A percentile compares a stretch with the other conserved stretches of the same genome.
These are phyloP conservation scores for Prorops nasuta DNA, from an alignment of 1,140 invertebrate genomes.

Conservation along the genomic window DNA sequence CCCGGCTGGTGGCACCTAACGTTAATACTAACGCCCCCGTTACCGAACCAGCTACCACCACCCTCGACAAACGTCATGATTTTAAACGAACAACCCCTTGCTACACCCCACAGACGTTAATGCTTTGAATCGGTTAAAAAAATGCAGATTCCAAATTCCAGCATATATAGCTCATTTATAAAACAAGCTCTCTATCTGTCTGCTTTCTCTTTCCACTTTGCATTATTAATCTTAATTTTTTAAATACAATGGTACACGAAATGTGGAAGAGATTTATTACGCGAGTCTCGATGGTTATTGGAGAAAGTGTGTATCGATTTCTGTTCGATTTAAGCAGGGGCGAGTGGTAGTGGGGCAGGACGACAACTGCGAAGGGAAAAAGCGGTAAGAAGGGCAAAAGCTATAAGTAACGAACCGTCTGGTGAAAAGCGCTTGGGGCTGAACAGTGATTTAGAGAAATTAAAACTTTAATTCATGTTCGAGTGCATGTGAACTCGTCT, in stretches of 20 bases:
- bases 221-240: not conserved
- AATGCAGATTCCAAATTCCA: too few species aligned
- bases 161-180: too few species aligned
- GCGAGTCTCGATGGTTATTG: constrained; percentile 30
- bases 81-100: constrained; percentile 45
- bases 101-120: not conserved
- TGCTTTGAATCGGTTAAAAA: too few species aligned
- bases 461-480: constrained; percentile 60
- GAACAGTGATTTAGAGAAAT: constrained; percentile 58
- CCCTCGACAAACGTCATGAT: constrained; percentile 31
- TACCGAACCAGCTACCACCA: constrained; percentile 19
- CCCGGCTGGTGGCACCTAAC: constrained; percentile 37
- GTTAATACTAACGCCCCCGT: constrained; percentile 38
- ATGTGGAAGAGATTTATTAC: not conserved
- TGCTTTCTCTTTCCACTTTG: too few species aligned
- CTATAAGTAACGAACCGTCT: constrained; percentile 56
- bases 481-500: constrained; percentile 34
- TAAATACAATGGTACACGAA: not conserved
- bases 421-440: constrained; percentile 49
- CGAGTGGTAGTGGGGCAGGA: constrained; percentile 27
- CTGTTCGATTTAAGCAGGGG: constrained; percentile 22
- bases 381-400: constrained; percentile 49
- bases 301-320: constrained; percentile 47
- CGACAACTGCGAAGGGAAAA: constrained; percentile 29
- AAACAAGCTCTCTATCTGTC: too few species aligned